Conservation (phyloP, 1,140 invertebrate genomes). For the Megalonaias nervosa region DNA sequence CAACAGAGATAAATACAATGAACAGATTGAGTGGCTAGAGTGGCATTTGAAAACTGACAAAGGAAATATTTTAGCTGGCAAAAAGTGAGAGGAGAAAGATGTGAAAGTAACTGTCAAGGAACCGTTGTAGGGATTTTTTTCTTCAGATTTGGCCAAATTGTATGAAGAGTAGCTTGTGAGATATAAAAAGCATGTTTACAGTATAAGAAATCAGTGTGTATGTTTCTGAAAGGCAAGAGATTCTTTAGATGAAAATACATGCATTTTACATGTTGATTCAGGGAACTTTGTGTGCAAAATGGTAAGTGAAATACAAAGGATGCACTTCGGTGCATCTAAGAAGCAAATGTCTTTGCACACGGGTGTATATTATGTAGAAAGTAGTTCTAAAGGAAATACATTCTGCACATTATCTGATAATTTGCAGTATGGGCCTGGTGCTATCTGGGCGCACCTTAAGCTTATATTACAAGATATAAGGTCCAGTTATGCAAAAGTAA, state of each 20-base stretch:
- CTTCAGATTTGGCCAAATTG: slow-evolving; percentile 9
- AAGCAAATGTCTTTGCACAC: slow-evolving; percentile 23
- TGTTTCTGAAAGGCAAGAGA: neutral
- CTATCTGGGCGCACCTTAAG: slow-evolving; percentile 21
- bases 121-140: neutral
- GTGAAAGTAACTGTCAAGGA: slow-evolving; percentile 13
- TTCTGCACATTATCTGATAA: slow-evolving; percentile 23
- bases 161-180: slow-evolving; percentile 10
- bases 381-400: neutral
- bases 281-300: slow-evolving; percentile 30
- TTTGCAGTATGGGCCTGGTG: slow-evolving; percentile 12
- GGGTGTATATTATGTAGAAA: slow-evolving; percentile 12
- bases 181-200: slow-evolving; percentile 6
- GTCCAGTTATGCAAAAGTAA: slow-evolving; percentile 17
- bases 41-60: slow-evolving; percentile 22
- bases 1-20: slow-evolving; percentile 1
- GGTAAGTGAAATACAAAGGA: slow-evolving; percentile 15
- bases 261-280: slow-evolving; percentile 20
- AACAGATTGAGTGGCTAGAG: slow-evolving; percentile 14
- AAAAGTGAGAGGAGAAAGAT: slow-evolving; percentile 15
- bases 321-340: slow-evolving; percentile 28
- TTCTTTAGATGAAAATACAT: neutral
- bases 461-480: slow-evolving; percentile 30
- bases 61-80: slow-evolving; percentile 19
- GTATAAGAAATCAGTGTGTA: neutral